These are phyloP conservation scores for Zootermopsis nevadensis DNA, from an alignment of 2,888 invertebrate species.

Conservation along the genomic window DNA sequence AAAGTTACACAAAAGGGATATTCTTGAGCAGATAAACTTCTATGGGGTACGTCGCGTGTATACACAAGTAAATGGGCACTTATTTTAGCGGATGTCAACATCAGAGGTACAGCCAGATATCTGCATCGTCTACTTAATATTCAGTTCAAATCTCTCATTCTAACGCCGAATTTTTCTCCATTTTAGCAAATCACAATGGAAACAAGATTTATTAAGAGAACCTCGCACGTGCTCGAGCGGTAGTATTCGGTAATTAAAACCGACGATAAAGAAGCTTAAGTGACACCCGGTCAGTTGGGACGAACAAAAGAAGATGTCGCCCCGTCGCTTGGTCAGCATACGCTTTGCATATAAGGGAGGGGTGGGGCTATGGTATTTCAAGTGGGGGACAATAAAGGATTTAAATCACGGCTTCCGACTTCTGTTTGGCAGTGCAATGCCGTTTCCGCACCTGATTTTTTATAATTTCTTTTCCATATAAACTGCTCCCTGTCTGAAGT, in stretches of 20 bases:
- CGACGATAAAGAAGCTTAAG: conserved; percentile 24
- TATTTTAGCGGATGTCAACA: too few relatives aligned
- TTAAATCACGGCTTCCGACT: conserved; percentile 32
- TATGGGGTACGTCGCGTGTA: too few relatives aligned
- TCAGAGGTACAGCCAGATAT: too few relatives aligned
- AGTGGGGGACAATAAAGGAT: background rate
- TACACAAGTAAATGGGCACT: too few relatives aligned
- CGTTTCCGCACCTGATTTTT: conserved; percentile 37
- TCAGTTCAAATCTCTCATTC: background rate
- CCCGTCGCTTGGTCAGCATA: background rate
- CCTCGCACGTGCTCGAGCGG: conserved; percentile 21
- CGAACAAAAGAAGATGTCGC: conserved; percentile 6
- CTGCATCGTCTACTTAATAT: background rate
- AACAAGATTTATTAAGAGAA: background rate
- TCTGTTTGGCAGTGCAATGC: conserved; percentile 13
- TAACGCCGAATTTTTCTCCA: background rate
- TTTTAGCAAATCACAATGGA: background rate
- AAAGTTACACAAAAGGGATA: too few relatives aligned
- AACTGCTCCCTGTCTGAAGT: background rate
- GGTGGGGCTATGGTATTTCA: background rate
- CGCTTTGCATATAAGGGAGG: background rate
- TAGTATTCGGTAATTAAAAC: conserved; percentile 22
- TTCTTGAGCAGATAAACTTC: too few relatives aligned
- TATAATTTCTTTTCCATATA: conserved; percentile 4
- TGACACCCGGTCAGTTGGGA: conserved; percentile 32